A percentile compares a stretch with the other conserved stretches of the same genome.
Evolutionary conservation across 2,888 invertebrate species (phyloP).

Genomic region (Rhodophaea formosa): DNA sequence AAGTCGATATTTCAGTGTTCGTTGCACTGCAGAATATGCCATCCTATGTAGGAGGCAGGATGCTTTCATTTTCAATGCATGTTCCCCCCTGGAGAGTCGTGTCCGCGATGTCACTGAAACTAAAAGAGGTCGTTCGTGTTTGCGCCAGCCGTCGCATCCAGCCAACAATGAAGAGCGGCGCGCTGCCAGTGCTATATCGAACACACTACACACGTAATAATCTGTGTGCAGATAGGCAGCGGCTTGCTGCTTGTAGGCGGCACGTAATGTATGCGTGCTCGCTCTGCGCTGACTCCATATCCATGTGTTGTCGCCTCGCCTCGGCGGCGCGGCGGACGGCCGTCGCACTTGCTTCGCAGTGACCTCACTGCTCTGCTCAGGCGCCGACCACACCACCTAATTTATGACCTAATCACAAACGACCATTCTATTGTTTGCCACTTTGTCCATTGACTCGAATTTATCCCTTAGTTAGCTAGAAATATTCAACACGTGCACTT

Average conservation of each 20-base stretch:
- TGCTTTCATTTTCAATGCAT: constrained; percentile 35
- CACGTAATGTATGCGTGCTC: constrained; percentile 73
- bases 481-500: constrained; percentile 6
- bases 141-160: constrained; percentile 57
- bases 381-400: constrained; percentile 57
- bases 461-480: constrained; percentile 12
- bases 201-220: constrained; percentile 51
- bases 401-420: constrained; percentile 51
- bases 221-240: constrained; percentile 55
- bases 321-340: constrained; percentile 39
- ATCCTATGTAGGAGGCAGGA: constrained; percentile 23
- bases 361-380: constrained; percentile 60
- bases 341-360: constrained; percentile 58
- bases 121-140: constrained; percentile 74
- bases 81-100: constrained; percentile 44
- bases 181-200: constrained; percentile 57
- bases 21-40: neutral
- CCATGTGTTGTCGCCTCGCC: constrained; percentile 56
- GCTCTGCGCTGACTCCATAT: constrained; percentile 49
- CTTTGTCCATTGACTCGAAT: constrained; percentile 15
- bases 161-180: constrained; percentile 60
- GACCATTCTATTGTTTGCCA: constrained; percentile 35
- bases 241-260: constrained; percentile 58
- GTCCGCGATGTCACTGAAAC: constrained; percentile 65
- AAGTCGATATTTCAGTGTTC: constrained; percentile 1